phyloP scores from a whole-genome alignment of 2,797 vertebrate species.

The Gallinago nigripennis region DNA sequence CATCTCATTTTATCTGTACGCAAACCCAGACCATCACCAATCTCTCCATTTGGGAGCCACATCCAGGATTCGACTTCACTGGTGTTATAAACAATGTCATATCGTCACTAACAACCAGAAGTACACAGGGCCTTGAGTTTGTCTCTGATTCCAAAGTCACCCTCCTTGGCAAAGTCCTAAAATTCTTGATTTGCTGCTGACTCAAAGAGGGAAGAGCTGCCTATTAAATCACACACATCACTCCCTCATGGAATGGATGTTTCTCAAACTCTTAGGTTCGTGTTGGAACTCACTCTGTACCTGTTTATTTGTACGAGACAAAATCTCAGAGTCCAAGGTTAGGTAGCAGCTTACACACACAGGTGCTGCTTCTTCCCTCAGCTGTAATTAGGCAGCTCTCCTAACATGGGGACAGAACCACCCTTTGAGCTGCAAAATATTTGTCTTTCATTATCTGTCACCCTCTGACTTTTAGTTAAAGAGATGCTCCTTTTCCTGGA shows the following conservation, averaged over 20 bases:
- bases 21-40: background rate
- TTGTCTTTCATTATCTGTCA: conserved; percentile 60
- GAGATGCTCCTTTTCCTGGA: conserved; percentile 51
- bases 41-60: background rate
- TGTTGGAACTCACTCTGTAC: background rate
- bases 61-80: background rate
- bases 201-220: background rate
- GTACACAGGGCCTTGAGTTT: background rate
- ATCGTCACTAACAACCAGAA: background rate
- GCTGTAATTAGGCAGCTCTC: conserved; percentile 30
- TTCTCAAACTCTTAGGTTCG: background rate
- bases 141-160: background rate
- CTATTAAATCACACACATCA: background rate
- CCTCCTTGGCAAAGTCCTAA: background rate
- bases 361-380: conserved; percentile 27
- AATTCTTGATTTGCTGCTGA: background rate
- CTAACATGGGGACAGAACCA: conserved; percentile 6
- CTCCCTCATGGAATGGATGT: background rate
- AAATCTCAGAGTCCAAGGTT: background rate
- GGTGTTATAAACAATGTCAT: background rate
- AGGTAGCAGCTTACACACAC: background rate
- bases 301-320: background rate
- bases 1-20: background rate
- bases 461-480: conserved; percentile 55
- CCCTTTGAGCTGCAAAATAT: conserved; percentile 47